Conservation (phyloP, 2,113 vertebrate genomes). For the Ranitomeya variabilis region DNA sequence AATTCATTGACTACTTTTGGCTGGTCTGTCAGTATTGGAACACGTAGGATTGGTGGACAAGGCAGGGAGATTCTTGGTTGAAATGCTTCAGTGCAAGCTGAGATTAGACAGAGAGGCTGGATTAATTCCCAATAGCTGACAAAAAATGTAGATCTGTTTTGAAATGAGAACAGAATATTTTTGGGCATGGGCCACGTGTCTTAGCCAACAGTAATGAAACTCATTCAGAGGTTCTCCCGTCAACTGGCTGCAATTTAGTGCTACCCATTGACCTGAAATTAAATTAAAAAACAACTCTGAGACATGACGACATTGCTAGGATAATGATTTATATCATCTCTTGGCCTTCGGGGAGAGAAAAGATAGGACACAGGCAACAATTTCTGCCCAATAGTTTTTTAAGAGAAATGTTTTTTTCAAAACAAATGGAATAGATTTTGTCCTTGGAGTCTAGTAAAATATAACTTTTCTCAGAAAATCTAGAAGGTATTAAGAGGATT, state of each 20-base stretch:
- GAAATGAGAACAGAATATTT: constrained; percentile 35
- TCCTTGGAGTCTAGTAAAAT: not conserved
- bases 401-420: constrained; percentile 18
- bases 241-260: constrained; percentile 37
- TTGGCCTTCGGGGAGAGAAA: constrained; percentile 25
- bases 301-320: constrained; percentile 48
- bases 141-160: constrained; percentile 45
- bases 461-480: not conserved
- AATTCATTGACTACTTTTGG: constrained; percentile 39
- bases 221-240: constrained; percentile 52
- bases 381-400: constrained; percentile 23
- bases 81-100: constrained; percentile 39
- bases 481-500: constrained; percentile 10
- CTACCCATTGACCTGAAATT: constrained; percentile 51
- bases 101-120: constrained; percentile 50
- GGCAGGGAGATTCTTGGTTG: constrained; percentile 24
- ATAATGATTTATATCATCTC: constrained; percentile 34
- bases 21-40: not conserved
- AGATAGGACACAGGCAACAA: constrained; percentile 5
- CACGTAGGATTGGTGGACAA: constrained; percentile 25
- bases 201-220: constrained; percentile 43
- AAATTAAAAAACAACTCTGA: constrained; percentile 45
- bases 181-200: constrained; percentile 34
- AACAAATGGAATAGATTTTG: constrained; percentile 6
- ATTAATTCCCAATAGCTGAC: constrained; percentile 53